These are phyloP conservation scores for Ophraella communa DNA, from an alignment of 2,888 invertebrate genomes.

Conservation along the genomic window DNA sequence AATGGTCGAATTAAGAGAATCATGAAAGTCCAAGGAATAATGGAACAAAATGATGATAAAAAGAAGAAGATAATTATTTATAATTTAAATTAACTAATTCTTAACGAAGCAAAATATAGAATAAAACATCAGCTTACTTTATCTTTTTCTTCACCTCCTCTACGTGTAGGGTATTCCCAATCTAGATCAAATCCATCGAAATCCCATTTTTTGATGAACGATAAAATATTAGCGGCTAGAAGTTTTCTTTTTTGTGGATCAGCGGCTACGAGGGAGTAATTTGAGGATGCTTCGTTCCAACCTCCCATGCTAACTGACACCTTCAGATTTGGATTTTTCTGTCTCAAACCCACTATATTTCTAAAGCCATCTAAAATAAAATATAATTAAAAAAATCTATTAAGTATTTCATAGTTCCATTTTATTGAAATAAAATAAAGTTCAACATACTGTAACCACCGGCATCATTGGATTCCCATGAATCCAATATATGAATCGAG, in stretches of 20 bases:
- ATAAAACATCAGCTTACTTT: conserved; percentile 39
- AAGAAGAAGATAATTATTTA: too few relatives aligned
- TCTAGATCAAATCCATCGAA: conserved; percentile 86
- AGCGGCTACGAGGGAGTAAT: conserved; percentile 59
- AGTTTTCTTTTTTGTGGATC: conserved; percentile 44
- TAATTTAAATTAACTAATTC: too few relatives aligned
- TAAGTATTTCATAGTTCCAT: too few relatives aligned
- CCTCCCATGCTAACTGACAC: conserved; percentile 70
- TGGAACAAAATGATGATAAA: too few relatives aligned
- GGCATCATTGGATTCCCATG: conserved; percentile 47
- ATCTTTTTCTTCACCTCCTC: conserved; percentile 38
- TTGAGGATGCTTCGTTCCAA: conserved; percentile 66
- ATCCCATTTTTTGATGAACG: conserved; percentile 59
- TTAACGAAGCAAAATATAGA: too few relatives aligned
- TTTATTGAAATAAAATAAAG: too few relatives aligned
- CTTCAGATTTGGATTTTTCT: conserved; percentile 63
- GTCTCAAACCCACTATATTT: conserved; percentile 56
- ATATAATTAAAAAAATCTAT: too few relatives aligned
- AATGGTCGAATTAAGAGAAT: too few relatives aligned
- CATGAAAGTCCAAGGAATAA: too few relatives aligned
- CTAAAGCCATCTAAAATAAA: conserved; percentile 22
- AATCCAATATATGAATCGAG: conserved; percentile 41
- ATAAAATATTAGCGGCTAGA: conserved; percentile 28
- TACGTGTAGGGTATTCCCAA: conserved; percentile 81
- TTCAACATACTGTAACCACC: conserved; percentile 29